These are phyloP conservation scores for Iphiclides podalirius DNA, from an alignment of 2,888 invertebrate species.

Conservation along the genomic window DNA sequence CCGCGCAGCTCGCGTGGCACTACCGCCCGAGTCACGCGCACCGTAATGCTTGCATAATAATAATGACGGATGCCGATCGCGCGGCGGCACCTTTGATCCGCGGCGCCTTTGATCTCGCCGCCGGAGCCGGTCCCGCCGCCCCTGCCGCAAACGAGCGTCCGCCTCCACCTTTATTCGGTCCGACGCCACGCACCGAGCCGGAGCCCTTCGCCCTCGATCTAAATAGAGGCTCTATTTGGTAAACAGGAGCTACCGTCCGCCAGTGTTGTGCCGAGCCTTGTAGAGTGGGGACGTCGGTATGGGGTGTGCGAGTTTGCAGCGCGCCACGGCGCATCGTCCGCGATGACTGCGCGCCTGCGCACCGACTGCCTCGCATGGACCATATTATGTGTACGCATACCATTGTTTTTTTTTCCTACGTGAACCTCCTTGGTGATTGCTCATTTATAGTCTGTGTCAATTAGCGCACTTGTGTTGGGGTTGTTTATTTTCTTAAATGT, in stretches of 20 bases:
- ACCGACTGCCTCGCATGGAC: slow-evolving; percentile 60
- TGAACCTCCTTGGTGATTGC: slow-evolving; percentile 18
- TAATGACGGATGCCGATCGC: slow-evolving; percentile 81
- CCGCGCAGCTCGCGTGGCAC: slow-evolving; percentile 76
- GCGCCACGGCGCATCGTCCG: slow-evolving; percentile 32
- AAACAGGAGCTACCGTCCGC: slow-evolving; percentile 56
- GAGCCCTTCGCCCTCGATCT: slow-evolving; percentile 76
- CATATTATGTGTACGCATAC: slow-evolving; percentile 64
- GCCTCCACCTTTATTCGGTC: slow-evolving; percentile 76
- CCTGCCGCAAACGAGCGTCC: slow-evolving; percentile 76
- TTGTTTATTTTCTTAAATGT: not conserved
- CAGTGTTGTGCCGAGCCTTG: slow-evolving; percentile 40
- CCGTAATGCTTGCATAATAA: slow-evolving; percentile 81
- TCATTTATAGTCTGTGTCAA: not conserved
- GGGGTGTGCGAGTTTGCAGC: slow-evolving; percentile 57
- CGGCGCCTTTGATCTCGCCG: slow-evolving; percentile 76
- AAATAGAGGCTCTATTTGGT: slow-evolving; percentile 78
- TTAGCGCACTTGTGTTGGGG: not conserved
- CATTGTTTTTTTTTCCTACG: slow-evolving; percentile 39
- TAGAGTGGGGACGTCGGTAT: slow-evolving; percentile 61
- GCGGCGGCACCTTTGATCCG: slow-evolving; percentile 79
- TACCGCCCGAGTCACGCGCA: slow-evolving; percentile 78
- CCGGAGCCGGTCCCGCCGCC: slow-evolving; percentile 74
- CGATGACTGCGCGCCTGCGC: slow-evolving; percentile 34
- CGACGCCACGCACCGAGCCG: slow-evolving; percentile 67